Evolutionary conservation across 2,888 invertebrate genomes (phyloP).

Genomic region (Apotomis capreana): DNA sequence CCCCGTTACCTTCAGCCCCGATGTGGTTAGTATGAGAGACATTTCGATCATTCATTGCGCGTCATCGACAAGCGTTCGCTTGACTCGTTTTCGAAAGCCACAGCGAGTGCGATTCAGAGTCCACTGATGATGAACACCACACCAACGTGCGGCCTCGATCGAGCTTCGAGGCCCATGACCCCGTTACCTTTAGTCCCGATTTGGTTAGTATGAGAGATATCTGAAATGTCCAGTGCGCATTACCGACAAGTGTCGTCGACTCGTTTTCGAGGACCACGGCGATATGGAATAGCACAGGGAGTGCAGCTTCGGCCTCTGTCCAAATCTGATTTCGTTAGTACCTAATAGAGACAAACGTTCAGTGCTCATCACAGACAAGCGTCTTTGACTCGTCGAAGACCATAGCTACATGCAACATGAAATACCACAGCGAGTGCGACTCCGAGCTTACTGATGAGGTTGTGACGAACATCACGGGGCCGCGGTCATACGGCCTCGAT

Average conservation of each 20-base stretch:
- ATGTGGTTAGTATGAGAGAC: not conserved
- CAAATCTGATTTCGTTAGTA: too few relatives aligned
- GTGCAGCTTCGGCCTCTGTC: too few relatives aligned
- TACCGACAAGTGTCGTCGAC: too few relatives aligned
- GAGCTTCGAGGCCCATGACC: not conserved
- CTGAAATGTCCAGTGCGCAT: not conserved
- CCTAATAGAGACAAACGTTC: constrained; percentile 7
- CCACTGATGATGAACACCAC: constrained; percentile 72
- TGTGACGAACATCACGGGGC: constrained; percentile 61
- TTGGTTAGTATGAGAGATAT: not conserved
- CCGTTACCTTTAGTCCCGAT: not conserved
- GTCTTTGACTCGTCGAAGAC: constrained; percentile 54
- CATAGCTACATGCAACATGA: constrained; percentile 60
- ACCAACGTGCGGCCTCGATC: constrained; percentile 63
- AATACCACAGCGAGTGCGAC: constrained; percentile 61
- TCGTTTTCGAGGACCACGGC: constrained; percentile 64
- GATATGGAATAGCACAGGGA: not conserved
- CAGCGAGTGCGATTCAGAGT: constrained; percentile 66
- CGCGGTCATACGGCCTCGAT: constrained; percentile 60
- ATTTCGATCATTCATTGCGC: not conserved
- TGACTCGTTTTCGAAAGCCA: constrained; percentile 60
- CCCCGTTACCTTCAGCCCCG: not conserved
- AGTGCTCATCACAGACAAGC: too few relatives aligned
- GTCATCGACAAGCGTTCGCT: too few relatives aligned
- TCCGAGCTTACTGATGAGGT: constrained; percentile 66